phyloP scores from a whole-genome alignment of 2,888 invertebrate species.

The Diogma glabrata region DNA sequence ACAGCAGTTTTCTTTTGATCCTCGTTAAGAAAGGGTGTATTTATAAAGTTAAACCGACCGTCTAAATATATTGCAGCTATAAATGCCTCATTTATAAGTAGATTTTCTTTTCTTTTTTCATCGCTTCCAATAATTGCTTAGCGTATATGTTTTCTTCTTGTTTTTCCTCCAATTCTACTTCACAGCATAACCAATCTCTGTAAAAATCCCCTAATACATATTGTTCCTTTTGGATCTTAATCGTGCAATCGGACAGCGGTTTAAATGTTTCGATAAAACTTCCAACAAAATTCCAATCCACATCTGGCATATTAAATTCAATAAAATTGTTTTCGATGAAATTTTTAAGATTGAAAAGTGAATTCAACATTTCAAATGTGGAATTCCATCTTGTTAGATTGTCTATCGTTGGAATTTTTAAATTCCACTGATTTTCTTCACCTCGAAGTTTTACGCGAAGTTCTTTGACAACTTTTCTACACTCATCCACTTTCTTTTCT shows the following conservation, averaged over 20 bases:
- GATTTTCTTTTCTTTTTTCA: slow-evolving; percentile 3
- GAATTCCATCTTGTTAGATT: slow-evolving; percentile 13
- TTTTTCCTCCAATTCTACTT: slow-evolving; percentile 11
- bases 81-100: slow-evolving; percentile 5
- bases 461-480: slow-evolving; percentile 8
- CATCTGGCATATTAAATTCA: background rate
- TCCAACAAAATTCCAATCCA: slow-evolving; percentile 1
- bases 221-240: background rate
- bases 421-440: too few relatives aligned
- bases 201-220: slow-evolving; percentile 6
- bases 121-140: background rate
- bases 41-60: slow-evolving; percentile 8
- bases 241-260: background rate
- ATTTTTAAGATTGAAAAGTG: slow-evolving; percentile 3
- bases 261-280: slow-evolving; percentile 7
- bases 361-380: slow-evolving; percentile 14
- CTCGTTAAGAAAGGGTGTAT: background rate
- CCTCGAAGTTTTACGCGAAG: too few relatives aligned
- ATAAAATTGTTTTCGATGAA: background rate
- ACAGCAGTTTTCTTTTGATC: slow-evolving; percentile 1
- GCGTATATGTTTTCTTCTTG: background rate
- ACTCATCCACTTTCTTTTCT: too few relatives aligned
- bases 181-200: slow-evolving; percentile 16
- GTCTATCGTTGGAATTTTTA: slow-evolving; percentile 7
- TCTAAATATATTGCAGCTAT: slow-evolving; percentile 9